Conservation (phyloP, 1,140 invertebrate genomes). For the Cherax quadricarinatus region DNA sequence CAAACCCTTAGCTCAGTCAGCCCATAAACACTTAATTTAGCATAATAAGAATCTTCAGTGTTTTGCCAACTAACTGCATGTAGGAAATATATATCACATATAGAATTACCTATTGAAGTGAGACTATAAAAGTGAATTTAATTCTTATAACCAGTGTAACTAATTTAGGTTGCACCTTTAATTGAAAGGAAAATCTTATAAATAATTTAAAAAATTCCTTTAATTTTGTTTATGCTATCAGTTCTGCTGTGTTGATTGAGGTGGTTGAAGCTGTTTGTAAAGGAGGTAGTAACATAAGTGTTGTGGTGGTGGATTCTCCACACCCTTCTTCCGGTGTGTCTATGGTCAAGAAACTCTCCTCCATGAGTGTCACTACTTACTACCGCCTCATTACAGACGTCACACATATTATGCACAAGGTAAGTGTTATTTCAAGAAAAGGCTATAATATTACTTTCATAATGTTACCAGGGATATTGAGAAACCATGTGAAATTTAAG, state of each 20-base stretch:
- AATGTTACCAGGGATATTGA: no score
- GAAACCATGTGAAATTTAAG: no score
- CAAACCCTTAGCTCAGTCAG: no score
- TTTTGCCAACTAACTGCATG: no score
- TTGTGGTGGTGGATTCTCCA: conserved; percentile 65
- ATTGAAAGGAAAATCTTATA: background rate
- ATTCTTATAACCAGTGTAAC: no score
- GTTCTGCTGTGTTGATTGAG: conserved; percentile 56
- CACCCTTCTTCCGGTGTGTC: conserved; percentile 43
- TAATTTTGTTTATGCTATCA: background rate
- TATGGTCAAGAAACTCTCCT: conserved; percentile 29
- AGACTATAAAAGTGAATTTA: no score
- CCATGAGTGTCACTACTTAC: conserved; percentile 33
- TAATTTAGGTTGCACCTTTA: no score
- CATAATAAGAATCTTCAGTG: no score
- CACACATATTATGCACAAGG: conserved; percentile 61
- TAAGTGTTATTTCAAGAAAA: conserved; percentile 2
- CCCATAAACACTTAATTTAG: no score
- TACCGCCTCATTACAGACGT: conserved; percentile 63
- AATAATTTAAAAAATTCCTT: background rate
- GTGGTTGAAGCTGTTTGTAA: conserved; percentile 46
- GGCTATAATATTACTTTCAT: no score
- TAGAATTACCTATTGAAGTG: no score
- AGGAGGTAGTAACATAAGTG: conserved; percentile 19
- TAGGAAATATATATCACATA: no score